Evolutionary conservation across 2,113 vertebrate genomes (phyloP).

Genomic region (Tympanuchus pallidicinctus): DNA sequence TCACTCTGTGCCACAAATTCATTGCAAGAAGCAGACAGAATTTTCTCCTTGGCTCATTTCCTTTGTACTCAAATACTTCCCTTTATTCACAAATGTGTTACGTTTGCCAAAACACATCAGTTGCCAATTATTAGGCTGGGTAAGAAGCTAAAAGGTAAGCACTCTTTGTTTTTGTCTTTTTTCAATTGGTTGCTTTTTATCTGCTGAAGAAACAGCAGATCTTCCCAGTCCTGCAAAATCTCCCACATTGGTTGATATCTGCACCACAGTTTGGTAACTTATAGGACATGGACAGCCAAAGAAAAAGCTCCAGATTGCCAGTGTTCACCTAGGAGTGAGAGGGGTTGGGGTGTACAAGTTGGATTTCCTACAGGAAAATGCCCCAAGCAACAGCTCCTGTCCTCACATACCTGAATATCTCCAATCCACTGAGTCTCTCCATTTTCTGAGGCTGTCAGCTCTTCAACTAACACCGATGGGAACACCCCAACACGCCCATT

Average conservation of each 20-base stretch:
- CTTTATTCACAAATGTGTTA: neutral
- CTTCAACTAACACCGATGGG: conserved; percentile 95
- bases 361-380: neutral
- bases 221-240: neutral
- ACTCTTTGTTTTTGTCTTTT: neutral
- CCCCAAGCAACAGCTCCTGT: fast-evolving
- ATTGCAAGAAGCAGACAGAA: neutral
- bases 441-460: conserved; percentile 86
- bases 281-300: neutral
- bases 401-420: conserved; percentile 78
- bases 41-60: conserved; percentile 1
- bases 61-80: neutral
- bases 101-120: neutral
- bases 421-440: conserved; percentile 84
- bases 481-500: conserved; percentile 92
- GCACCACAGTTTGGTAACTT: neutral
- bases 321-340: neutral
- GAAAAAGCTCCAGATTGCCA: neutral
- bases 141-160: neutral
- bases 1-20: neutral
- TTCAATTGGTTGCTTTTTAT: neutral
- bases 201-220: neutral
- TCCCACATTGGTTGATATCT: neutral
- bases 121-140: neutral
- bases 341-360: neutral